Conservation (phyloP, 2,888 invertebrate genomes). For the Ethmia dodecea region DNA sequence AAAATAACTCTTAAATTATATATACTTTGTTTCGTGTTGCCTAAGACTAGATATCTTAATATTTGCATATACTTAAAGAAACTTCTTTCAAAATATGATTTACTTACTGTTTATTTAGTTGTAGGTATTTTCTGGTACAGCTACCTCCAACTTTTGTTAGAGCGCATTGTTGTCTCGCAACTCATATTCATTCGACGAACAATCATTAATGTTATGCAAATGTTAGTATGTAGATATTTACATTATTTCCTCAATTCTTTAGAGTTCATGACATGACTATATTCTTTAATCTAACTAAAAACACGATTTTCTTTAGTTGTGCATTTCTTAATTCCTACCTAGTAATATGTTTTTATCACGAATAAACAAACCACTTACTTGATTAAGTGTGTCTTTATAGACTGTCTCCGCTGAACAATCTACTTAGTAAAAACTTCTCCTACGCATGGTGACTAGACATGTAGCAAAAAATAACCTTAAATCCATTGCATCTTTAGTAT, state of each 20-base stretch:
- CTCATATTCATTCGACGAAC: constrained; percentile 14
- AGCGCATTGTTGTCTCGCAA: constrained; percentile 17
- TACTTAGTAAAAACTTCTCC: no score
- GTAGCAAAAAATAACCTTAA: constrained; percentile 19
- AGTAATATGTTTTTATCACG: no score
- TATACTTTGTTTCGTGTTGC: background rate
- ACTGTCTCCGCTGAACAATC: no score
- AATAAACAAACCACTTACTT: no score
- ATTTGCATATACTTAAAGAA: constrained; percentile 23
- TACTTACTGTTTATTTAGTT: background rate
- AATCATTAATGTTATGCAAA: constrained; percentile 14
- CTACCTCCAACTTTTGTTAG: constrained; percentile 21
- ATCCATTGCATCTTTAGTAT: constrained; percentile 9
- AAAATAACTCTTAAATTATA: background rate
- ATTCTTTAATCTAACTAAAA: no score
- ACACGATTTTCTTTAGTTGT: no score
- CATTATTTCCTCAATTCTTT: constrained; percentile 46
- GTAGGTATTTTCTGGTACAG: constrained; percentile 2
- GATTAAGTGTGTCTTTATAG: no score
- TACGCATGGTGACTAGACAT: constrained; percentile 25
- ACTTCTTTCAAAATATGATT: no score
- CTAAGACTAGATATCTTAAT: constrained; percentile 17
- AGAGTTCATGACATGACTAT: background rate
- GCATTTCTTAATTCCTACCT: no score
- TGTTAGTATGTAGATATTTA: constrained; percentile 20